phyloP scores from a whole-genome alignment of 1,140 invertebrate genomes.

The Amphibalanus amphitrite region DNA sequence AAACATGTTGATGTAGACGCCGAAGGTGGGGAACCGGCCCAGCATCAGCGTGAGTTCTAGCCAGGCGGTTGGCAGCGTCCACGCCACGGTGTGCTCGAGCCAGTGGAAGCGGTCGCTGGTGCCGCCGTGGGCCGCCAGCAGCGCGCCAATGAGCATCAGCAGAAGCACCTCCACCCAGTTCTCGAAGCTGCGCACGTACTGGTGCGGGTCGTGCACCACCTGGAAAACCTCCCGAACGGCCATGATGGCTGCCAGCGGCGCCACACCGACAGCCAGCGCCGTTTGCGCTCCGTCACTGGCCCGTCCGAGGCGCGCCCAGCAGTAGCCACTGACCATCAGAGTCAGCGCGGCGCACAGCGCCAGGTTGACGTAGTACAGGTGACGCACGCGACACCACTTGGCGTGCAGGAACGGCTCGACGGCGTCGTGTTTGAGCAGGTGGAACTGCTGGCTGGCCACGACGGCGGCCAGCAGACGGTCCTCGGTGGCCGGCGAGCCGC shows the following conservation, averaged over 20 bases:
- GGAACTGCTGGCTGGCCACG: not conserved
- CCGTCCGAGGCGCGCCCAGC: not conserved
- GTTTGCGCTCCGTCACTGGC: too few relatives aligned
- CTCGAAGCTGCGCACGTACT: not conserved
- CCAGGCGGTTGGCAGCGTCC: not conserved
- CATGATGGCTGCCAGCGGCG: not conserved
- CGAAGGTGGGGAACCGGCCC: not conserved
- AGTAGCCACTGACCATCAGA: not conserved
- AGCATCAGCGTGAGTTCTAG: not conserved
- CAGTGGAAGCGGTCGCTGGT: not conserved
- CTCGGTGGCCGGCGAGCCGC: not conserved
- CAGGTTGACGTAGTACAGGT: not conserved
- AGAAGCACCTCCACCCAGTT: not conserved
- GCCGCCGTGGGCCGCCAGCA: not conserved
- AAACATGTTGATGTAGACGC: not conserved
- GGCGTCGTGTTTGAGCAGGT: not conserved
- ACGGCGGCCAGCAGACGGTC: not conserved
- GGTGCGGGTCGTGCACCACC: not conserved
- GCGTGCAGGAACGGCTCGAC: not conserved
- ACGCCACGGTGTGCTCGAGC: too few relatives aligned
- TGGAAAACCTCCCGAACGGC: not conserved
- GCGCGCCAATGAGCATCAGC: not conserved
- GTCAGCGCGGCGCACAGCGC: not conserved
- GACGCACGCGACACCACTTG: not conserved
- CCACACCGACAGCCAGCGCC: not conserved